Conservation (phyloP, 2,797 vertebrate species). For the Gymnoscopelus braueri region DNA sequence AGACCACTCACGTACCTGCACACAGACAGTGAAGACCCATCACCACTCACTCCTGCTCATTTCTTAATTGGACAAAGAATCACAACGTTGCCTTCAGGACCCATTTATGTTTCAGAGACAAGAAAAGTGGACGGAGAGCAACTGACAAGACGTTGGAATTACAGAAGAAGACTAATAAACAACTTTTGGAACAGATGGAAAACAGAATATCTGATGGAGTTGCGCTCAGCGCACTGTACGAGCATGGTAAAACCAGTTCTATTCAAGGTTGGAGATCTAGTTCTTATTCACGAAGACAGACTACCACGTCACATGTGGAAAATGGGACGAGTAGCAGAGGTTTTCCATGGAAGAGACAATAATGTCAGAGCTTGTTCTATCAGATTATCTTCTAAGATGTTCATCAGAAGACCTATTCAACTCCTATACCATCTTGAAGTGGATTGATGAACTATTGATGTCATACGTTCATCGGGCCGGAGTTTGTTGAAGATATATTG, state of each 20-base stretch:
- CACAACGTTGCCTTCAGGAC: conserved; percentile 12
- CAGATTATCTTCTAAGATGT: not conserved
- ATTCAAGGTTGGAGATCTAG: conserved; percentile 25
- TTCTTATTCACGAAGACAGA: conserved; percentile 21
- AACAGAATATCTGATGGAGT: conserved; percentile 8
- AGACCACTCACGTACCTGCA: conserved; percentile 27
- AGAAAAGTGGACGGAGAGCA: conserved; percentile 11
- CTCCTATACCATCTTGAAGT: conserved; percentile 23
- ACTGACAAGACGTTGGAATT: conserved; percentile 19
- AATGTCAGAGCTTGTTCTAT: conserved; percentile 9
- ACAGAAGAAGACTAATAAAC: conserved; percentile 3
- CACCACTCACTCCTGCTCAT: too few species aligned
- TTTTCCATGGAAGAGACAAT: conserved; percentile 10
- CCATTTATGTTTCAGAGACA: not conserved
- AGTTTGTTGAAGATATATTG: too few species aligned
- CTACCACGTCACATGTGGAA: conserved; percentile 21
- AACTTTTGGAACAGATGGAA: conserved; percentile 21
- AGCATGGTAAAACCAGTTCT: not conserved
- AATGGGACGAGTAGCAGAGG: conserved; percentile 13
- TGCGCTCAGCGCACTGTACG: conserved; percentile 1
- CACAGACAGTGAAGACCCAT: too few species aligned
- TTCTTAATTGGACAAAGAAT: conserved; percentile 19
- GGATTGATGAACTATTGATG: conserved; percentile 17
- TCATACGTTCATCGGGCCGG: conserved; percentile 16
- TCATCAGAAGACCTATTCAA: conserved; percentile 20